These are phyloP conservation scores for Hyles lineata DNA, from an alignment of 2,888 invertebrate genomes.

Conservation along the genomic window DNA sequence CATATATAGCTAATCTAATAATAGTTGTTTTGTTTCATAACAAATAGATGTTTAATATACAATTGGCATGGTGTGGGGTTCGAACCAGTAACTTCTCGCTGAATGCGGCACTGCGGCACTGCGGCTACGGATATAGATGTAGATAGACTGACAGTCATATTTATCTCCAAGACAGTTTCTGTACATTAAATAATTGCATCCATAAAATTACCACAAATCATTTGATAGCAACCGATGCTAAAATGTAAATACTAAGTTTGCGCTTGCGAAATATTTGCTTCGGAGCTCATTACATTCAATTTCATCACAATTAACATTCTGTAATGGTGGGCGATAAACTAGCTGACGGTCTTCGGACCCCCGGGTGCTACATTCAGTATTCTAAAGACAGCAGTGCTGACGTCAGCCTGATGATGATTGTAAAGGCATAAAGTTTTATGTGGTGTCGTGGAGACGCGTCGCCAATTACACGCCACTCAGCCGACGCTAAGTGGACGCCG, in stretches of 20 bases:
- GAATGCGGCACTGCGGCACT: too few relatives aligned
- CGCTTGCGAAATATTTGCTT: conserved; percentile 3
- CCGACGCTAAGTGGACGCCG: conserved; percentile 20
- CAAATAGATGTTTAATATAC: too few relatives aligned
- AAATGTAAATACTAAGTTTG: not conserved
- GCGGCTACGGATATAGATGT: too few relatives aligned
- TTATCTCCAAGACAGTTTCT: too few relatives aligned
- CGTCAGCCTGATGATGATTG: conserved; percentile 21
- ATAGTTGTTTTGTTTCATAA: too few relatives aligned
- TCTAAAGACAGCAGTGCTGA: not conserved
- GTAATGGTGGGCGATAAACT: conserved; percentile 19
- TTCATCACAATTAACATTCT: conserved; percentile 26
- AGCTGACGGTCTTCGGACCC: conserved; percentile 9
- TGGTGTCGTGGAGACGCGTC: conserved; percentile 18
- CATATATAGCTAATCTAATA: too few relatives aligned
- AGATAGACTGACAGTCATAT: too few relatives aligned
- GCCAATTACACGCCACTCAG: conserved; percentile 6
- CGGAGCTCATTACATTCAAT: conserved; percentile 2
- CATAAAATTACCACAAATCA: not conserved
- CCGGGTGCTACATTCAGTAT: conserved; percentile 15
- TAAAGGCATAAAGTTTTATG: conserved; percentile 21
- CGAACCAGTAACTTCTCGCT: too few relatives aligned
- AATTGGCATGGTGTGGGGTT: too few relatives aligned
- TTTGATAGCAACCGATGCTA: not conserved
- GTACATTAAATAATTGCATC: too few relatives aligned